Evolutionary conservation across 2,797 vertebrate genomes (phyloP).

Genomic region (Pangasius mekongensis): DNA sequence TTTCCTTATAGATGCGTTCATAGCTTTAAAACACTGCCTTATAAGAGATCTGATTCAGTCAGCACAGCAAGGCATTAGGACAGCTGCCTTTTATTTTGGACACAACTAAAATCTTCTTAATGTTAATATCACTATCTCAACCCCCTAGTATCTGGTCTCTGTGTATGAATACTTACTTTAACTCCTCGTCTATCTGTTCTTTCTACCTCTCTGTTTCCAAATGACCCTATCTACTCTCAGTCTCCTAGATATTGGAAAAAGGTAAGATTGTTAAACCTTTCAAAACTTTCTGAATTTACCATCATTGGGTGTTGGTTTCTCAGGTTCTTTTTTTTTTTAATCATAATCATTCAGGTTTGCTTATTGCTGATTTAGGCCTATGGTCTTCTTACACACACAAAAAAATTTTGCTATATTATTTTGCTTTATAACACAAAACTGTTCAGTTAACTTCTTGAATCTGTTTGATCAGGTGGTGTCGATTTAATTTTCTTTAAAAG

Average conservation of each 20-base stretch:
- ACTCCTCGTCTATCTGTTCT: slow-evolving; percentile 20
- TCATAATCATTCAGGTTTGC: not conserved
- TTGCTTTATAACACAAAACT: not conserved
- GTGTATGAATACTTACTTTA: slow-evolving; percentile 9
- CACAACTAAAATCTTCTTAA: not conserved
- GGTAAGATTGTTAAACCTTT: slow-evolving; percentile 72
- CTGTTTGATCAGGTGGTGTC: too few relatives aligned
- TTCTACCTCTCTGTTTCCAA: slow-evolving; percentile 64
- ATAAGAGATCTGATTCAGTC: not conserved
- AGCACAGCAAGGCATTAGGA: not conserved
- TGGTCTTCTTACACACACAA: not conserved
- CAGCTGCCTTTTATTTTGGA: not conserved
- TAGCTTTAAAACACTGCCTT: slow-evolving; percentile 3
- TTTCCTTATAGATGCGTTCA: not conserved
- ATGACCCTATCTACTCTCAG: slow-evolving; percentile 71
- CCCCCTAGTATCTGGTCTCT: not conserved
- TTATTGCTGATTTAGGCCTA: not conserved
- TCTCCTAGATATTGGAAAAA: slow-evolving; percentile 84
- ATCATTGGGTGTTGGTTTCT: not conserved
- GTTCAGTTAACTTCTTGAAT: not conserved
- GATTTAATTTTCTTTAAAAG: not conserved
- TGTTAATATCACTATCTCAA: slow-evolving; percentile 4
- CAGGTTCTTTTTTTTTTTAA: not conserved
- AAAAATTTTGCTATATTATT: not conserved
- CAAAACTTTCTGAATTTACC: not conserved